phyloP scores from a whole-genome alignment of 2,888 invertebrate species.

The Crocallis elinguaria region DNA sequence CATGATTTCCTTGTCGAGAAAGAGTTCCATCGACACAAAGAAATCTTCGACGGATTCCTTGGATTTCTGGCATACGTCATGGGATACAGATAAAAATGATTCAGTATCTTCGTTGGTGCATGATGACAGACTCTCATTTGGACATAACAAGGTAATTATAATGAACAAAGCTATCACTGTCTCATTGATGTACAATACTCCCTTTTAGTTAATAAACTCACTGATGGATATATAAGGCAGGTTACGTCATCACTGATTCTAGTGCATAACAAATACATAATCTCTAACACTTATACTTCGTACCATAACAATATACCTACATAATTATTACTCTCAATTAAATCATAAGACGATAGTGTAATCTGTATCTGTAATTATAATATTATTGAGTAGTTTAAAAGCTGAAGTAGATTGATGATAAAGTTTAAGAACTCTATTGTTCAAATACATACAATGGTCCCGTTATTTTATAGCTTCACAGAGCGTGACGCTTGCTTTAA shows the following conservation, averaged over 20 bases:
- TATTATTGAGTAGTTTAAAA: no score
- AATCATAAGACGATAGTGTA: no score
- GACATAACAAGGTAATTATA: constrained; percentile 73
- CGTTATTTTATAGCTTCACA: constrained; percentile 13
- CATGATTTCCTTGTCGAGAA: constrained; percentile 73
- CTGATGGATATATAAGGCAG: constrained; percentile 15
- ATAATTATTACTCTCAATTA: no score
- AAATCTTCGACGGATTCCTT: constrained; percentile 89
- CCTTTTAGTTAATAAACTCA: constrained; percentile 28
- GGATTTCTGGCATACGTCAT: constrained; percentile 88
- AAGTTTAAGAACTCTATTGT: not conserved
- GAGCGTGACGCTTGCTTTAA: constrained; percentile 15
- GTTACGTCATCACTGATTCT: constrained; percentile 18
- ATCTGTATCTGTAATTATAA: no score
- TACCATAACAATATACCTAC: not conserved
- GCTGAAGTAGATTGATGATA: no score
- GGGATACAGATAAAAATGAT: constrained; percentile 88
- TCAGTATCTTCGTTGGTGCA: constrained; percentile 84
- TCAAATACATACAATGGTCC: constrained; percentile 3
- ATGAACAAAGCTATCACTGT: constrained; percentile 40
- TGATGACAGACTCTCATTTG: constrained; percentile 81
- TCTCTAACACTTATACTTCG: not conserved
- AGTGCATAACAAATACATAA: constrained; percentile 1
- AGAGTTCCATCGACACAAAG: constrained; percentile 79
- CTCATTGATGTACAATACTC: constrained; percentile 27